phyloP scores from a whole-genome alignment of 2,888 invertebrate genomes.

The Andrena dorsata region DNA sequence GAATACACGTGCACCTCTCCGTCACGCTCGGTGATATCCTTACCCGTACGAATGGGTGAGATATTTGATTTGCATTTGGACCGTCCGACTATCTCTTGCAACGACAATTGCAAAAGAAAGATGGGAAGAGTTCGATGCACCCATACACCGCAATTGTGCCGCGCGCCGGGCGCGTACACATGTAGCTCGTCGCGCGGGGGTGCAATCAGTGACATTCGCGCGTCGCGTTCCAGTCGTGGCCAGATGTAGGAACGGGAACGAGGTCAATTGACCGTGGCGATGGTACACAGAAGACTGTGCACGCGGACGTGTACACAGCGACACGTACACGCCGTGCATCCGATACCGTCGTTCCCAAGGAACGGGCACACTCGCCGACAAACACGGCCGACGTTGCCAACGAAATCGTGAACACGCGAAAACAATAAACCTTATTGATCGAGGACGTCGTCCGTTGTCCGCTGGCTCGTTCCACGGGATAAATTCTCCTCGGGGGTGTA shows the following conservation, averaged over 20 bases:
- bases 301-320: slow-evolving; percentile 27
- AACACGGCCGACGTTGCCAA: slow-evolving; percentile 37
- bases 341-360: slow-evolving; percentile 40
- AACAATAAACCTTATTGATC: slow-evolving; percentile 62
- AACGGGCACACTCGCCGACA: slow-evolving; percentile 30
- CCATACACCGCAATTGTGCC: too few species aligned
- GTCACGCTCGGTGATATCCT: too few species aligned
- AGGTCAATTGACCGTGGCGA: slow-evolving; percentile 64
- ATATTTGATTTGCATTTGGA: not conserved
- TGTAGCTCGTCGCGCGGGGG: slow-evolving; percentile 21
- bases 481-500: slow-evolving; percentile 23
- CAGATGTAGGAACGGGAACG: slow-evolving; percentile 61
- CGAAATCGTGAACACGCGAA: slow-evolving; percentile 58
- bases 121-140: too few species aligned
- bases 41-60: not conserved
- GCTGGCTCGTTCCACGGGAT: slow-evolving; percentile 1
- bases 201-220: slow-evolving; percentile 47
- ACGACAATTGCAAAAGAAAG: not conserved
- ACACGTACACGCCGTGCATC: slow-evolving; percentile 14
- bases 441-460: slow-evolving; percentile 31
- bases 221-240: slow-evolving; percentile 63
- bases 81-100: too few species aligned
- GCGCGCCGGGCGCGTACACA: not conserved
- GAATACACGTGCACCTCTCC: too few species aligned
- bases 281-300: slow-evolving; percentile 30